Evolutionary conservation across 2,888 invertebrate species (phyloP), one percentile per base, ranked within the genome.

Genomic region (Agonum fuliginosum): DNA sequence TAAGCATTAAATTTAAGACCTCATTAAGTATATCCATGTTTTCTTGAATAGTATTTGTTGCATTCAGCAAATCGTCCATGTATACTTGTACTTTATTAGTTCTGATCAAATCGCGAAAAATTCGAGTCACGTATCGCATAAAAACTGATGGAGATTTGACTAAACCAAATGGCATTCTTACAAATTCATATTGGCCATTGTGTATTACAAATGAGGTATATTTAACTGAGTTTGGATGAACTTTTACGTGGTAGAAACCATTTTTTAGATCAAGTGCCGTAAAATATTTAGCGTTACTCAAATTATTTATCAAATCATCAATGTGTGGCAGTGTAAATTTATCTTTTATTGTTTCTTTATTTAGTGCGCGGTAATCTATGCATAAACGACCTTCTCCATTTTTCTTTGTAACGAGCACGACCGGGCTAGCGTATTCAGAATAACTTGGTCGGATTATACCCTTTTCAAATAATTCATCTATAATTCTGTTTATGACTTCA

Each of bases 91-190:
- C 30, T 19, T 34, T 34, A 54, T 43, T 43, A 10, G 19, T 12
- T 54, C 72, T 27, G 12, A 72, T 37, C n/a, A 72, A 30, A 51
- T 72, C 54, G 10, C 46, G n/a, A 43, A 72, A 72, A 19, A 72
- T 51, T 17, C 43, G 6, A 37, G 17, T 22, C 30, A 75, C 62
- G 12, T 65, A 75, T 20, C 65, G 34, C 41, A 37, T 51, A 46
- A 75, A 75, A 22, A 75, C 75, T 46, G 75, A 22, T 46, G 48
- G 75, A 12, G 75, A 54, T 27, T 75, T 75, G 3, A 17, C 58
- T 58, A 65, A 65, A n/a, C 75, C 75, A 19, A 75, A 75, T 22
- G 75, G 20, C 75, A 75, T 75, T 27, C 30, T 75, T 12, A 27
- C 34, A 51, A 51, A 75, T 37, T 75, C 65, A 43, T 65, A 75